Conservation (phyloP, 1,140 invertebrate genomes). For the Drosophila mojavensis region DNA sequence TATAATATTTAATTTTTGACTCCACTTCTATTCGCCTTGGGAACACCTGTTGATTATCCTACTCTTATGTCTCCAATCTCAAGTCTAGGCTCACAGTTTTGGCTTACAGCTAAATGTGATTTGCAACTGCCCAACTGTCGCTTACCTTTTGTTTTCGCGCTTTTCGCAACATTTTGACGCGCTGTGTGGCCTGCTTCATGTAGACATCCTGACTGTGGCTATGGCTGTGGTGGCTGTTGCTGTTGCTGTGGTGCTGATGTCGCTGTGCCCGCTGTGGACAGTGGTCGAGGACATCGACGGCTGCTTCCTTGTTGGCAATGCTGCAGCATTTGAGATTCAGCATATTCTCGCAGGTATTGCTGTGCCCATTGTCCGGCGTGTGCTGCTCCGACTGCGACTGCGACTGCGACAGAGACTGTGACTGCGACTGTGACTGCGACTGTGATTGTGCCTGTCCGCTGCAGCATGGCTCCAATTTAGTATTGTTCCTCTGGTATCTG, state of each 20-base stretch:
- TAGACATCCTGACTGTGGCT: slow-evolving; percentile 74
- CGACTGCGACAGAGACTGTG: slow-evolving; percentile 14
- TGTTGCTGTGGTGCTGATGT: slow-evolving; percentile 18
- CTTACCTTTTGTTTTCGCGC: slow-evolving; percentile 83
- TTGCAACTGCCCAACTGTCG: slow-evolving; percentile 34
- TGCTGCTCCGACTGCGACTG: slow-evolving; percentile 40
- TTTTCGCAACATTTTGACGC: slow-evolving; percentile 80
- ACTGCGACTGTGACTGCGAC: slow-evolving; percentile 24
- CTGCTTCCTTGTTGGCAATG: slow-evolving; percentile 43
- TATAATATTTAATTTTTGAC: too few relatives aligned
- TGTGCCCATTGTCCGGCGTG: slow-evolving; percentile 66
- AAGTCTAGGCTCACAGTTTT: not conserved
- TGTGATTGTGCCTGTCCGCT: slow-evolving; percentile 40
- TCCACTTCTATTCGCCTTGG: too few relatives aligned
- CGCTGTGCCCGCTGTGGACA: slow-evolving; percentile 44
- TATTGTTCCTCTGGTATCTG: slow-evolving; percentile 71
- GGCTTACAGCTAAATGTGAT: not conserved
- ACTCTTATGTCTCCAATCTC: not conserved
- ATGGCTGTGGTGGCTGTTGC: slow-evolving; percentile 40
- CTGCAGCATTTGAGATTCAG: slow-evolving; percentile 78
- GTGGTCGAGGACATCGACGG: slow-evolving; percentile 43
- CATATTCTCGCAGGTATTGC: slow-evolving; percentile 80
- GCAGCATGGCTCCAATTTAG: slow-evolving; percentile 70
- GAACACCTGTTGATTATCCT: not conserved
- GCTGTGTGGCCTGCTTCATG: slow-evolving; percentile 80